Base-by-base conservation (phyloP, 2,113 vertebrate species). In the Micronycteris hirsuta region DNA sequence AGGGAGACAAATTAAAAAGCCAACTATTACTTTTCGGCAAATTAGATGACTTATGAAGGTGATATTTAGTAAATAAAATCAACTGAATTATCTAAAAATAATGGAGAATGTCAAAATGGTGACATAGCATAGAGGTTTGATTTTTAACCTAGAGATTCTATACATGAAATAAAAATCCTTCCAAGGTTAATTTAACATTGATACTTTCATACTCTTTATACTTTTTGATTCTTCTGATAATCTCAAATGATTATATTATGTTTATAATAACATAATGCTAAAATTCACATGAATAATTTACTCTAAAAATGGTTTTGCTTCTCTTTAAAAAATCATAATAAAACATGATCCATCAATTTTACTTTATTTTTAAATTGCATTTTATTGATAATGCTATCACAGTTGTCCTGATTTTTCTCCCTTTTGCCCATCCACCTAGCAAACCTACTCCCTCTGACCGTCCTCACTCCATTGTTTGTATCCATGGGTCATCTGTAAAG, bases 11-110 rank as follows among this genome's bases (percentile, higher is more conserved):
- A 88, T 87, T 78, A 38, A 91, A 89, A 96, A 63, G 41, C 20
- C 45, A 93, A 87, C 67, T 52, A 3, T 85, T 76, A 91, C 68
- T 82, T 89, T 86, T 73, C 86, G 67, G 63, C 14, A 91, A 93
- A 71, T 86, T 22, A 77, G 70, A 22, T 45, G 17, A 80, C 26
- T 31, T 76, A 95, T 93, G 33, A 96, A 93, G 43, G 28, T n/a
- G 0, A 31, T 41, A 49, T 86, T 91, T 95, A 67, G 6, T 80
- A 80, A 56, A 95, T 68, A 82, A 1, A 31, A n/a, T 95, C 43
- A 13, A 61, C 61, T 71, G 41, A 61, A 87, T 94, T 91, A 54
- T 71, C 14, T 85, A 33, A 68, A 86, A 73, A 68, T 7, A 65
- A 78, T 91, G 81, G 65, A 96, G 77, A 93, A 5, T 58, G 16